Evolutionary conservation across 2,113 vertebrate genomes (phyloP), one percentile per base, ranked within the genome.

Genomic region (Petaurus breviceps): DNA sequence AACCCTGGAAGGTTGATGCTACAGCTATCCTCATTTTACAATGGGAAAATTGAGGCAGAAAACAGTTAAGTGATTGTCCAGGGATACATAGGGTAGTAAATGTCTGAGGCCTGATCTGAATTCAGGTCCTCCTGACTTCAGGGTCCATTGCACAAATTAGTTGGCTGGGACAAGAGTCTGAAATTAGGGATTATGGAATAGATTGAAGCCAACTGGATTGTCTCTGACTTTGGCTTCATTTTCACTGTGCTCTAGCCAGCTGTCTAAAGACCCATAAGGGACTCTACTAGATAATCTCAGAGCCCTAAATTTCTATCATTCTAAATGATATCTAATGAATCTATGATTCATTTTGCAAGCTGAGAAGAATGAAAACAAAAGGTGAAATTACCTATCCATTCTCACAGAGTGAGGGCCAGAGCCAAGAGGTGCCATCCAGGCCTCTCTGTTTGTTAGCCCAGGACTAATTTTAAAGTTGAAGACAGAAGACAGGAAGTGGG

Each of bases 401-500:
- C 25, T 8, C 26, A 43, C 0, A 1, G 4, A 46, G n/a, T 31
- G 16, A 90, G 43, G 37, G 49, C 16, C 3, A 0, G 52, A 61
- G n/a, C 1, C 0, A 0, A 49, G 50, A 50, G 46, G 50, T 43
- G 50, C n/a, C 8, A 0, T 43, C 92, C 90, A 92, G 55, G 52
- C 49, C 8, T 1, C 9, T 68, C 16, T 46, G 37, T 90, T 52
- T 19, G 52, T 50, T 68, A 14, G 61, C 89, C 7, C 54, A 2
- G 19, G 49, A 89, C 46, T 94, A 11, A 6, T 90, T 94, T 51
- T 93, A 92, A 96, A 89, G 47, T 49, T 37, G 31, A 68, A 49
- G 84, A 61, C 47, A 25, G n/a, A 68, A 46, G 77, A 61, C 49
- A 25, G 91, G 43, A 90, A 93, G 52, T 93, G 89, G 94, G 55